A percentile compares a stretch with the other conserved stretches of the same genome.
phyloP scores from a whole-genome alignment of 2,888 invertebrate species.

The Drosophila subsilvestris region DNA sequence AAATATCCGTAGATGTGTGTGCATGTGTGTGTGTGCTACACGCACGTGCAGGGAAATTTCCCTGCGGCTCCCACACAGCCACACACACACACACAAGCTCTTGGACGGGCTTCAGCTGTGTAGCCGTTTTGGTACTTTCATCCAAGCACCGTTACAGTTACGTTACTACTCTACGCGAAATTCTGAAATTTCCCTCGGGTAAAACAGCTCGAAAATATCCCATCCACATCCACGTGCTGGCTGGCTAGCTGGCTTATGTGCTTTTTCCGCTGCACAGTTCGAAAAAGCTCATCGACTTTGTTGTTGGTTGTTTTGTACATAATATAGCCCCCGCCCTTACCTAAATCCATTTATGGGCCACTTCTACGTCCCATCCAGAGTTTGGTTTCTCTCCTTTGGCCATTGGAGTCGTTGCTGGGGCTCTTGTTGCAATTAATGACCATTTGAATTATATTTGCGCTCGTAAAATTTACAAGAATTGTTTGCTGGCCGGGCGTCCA shows the following conservation, averaged over 20 bases:
- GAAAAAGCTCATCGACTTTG: constrained; percentile 47
- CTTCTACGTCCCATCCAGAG: constrained; percentile 71
- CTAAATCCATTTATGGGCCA: constrained; percentile 73
- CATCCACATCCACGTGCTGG: constrained; percentile 72
- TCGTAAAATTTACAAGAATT: constrained; percentile 82
- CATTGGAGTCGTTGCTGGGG: constrained; percentile 44
- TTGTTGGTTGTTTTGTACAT: constrained; percentile 52
- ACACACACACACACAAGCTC: neutral
- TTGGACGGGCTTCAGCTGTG: neutral
- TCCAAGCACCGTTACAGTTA: constrained; percentile 31
- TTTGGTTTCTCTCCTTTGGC: constrained; percentile 47
- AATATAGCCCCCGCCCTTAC: constrained; percentile 44
- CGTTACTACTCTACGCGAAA: constrained; percentile 19
- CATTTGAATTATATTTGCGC: constrained; percentile 82
- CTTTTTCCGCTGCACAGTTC: constrained; percentile 49
- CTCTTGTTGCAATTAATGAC: constrained; percentile 79
- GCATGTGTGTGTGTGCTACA: constrained; percentile 6
- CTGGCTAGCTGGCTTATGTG: constrained; percentile 28
- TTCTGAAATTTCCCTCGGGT: constrained; percentile 31
- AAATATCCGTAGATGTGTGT: constrained; percentile 36
- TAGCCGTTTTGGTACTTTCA: constrained; percentile 34
- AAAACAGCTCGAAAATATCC: constrained; percentile 44
- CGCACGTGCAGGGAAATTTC: constrained; percentile 39
- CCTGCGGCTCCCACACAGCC: constrained; percentile 11
- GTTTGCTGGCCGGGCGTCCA: constrained; percentile 50